Conservation (phyloP, 2,797 vertebrate genomes). For the Alcedo quadribrachys region DNA sequence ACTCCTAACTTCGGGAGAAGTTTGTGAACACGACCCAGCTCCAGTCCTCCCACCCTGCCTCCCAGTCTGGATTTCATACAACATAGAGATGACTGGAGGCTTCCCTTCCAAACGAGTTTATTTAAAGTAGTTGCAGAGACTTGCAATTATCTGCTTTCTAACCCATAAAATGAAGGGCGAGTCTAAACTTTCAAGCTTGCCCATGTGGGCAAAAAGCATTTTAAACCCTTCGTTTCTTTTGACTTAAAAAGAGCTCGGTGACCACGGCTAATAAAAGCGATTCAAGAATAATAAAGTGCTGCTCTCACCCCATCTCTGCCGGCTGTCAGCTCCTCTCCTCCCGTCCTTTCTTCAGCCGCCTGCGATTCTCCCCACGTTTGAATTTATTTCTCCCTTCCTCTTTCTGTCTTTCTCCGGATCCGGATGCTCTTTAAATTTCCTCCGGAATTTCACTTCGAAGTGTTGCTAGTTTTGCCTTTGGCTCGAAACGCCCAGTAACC, state of each 20-base stretch:
- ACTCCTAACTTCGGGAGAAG: constrained; percentile 6
- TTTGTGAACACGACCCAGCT: not conserved
- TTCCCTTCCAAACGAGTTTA: not conserved
- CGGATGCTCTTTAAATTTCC: constrained; percentile 60
- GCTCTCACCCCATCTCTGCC: constrained; percentile 64
- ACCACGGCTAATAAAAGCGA: not conserved
- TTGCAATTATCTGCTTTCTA: not conserved
- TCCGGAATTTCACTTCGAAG: constrained; percentile 62
- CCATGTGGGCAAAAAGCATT: rapidly evolving
- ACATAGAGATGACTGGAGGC: not conserved
- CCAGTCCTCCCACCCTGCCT: not conserved
- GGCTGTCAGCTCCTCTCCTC: not conserved
- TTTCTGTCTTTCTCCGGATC: constrained; percentile 52
- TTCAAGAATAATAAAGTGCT: not conserved
- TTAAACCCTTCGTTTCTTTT: not conserved
- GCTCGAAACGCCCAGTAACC: not conserved
- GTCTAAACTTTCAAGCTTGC: not conserved
- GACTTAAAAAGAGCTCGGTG: not conserved
- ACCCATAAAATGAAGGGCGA: not conserved
- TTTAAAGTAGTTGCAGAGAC: not conserved
- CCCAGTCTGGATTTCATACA: not conserved
- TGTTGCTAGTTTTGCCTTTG: not conserved
- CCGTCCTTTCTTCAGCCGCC: not conserved
- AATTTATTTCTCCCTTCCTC: constrained; percentile 24
- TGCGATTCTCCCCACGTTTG: not conserved